These are phyloP conservation scores for Rotaria macrura DNA, from an alignment of 2,888 invertebrate species.

Conservation along the genomic window DNA sequence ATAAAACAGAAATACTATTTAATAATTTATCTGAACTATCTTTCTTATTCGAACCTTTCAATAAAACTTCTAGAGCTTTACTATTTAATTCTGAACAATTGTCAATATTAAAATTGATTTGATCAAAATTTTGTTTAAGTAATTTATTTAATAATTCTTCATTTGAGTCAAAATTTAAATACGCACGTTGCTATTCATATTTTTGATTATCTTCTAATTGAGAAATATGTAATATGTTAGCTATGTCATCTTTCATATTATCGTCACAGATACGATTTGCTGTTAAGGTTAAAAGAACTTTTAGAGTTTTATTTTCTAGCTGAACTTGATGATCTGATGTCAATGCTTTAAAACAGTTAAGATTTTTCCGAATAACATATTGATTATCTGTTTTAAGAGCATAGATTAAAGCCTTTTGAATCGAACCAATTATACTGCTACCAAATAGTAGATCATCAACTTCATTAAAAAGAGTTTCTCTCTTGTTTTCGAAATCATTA, in stretches of 20 bases:
- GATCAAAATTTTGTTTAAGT: not conserved
- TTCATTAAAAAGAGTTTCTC: not conserved
- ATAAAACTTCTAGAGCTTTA: not conserved
- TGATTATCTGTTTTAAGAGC: not conserved
- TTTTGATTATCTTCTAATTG: not conserved
- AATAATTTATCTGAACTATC: not conserved
- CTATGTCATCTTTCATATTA: not conserved
- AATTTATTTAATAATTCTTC: not conserved
- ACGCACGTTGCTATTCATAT: too few relatives aligned
- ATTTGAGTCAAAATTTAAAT: not conserved
- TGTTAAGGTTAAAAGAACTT: not conserved
- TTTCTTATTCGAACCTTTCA: not conserved
- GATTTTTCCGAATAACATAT: not conserved
- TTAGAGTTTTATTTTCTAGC: not conserved
- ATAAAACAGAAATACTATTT: not conserved
- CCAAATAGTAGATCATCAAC: too few relatives aligned
- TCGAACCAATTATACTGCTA: not conserved
- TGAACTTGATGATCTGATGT: too few relatives aligned
- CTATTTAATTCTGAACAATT: not conserved
- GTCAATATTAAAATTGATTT: not conserved
- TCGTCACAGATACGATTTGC: not conserved
- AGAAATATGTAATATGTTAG: too few relatives aligned
- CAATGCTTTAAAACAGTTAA: not conserved
- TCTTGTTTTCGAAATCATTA: not conserved
- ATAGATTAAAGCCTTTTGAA: not conserved